These are phyloP conservation scores for Ylistrum balloti DNA, from an alignment of 1,140 invertebrate genomes.

Conservation along the genomic window DNA sequence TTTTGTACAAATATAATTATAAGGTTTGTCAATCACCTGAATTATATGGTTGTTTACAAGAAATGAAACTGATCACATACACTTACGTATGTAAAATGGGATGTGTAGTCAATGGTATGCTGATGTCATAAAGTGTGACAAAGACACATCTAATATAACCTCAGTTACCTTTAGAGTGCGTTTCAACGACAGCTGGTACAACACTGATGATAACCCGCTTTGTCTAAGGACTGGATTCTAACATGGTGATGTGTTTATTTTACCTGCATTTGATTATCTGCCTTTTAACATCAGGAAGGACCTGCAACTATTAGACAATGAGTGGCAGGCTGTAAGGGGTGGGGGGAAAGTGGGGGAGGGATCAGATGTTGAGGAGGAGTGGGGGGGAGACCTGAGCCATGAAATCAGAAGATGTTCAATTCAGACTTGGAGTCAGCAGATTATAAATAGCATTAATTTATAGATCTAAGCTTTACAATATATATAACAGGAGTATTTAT, in stretches of 20 bases:
- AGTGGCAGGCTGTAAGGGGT: no score
- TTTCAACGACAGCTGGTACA: slow-evolving; percentile 1
- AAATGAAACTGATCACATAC: neutral
- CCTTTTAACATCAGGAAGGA: neutral
- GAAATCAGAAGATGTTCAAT: neutral
- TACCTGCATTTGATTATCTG: neutral
- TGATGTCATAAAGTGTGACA: neutral
- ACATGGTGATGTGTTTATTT: neutral
- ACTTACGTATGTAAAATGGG: no score
- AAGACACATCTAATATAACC: no score
- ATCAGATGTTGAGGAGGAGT: no score
- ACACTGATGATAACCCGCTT: neutral
- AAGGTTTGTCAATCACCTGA: neutral
- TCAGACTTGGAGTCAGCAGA: no score
- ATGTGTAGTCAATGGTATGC: neutral
- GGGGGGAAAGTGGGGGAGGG: no score
- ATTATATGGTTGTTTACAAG: slow-evolving; percentile 1
- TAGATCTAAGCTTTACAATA: no score
- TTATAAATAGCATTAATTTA: no score
- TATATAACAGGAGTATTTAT: no score
- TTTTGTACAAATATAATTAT: neutral
- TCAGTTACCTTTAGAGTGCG: no score
- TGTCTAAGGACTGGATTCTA: slow-evolving; percentile 6
- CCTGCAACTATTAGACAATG: no score
- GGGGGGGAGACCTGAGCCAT: neutral